Evolutionary conservation across 2,888 invertebrate genomes (phyloP).

Genomic region (Drosophila pseudotalamancana): DNA sequence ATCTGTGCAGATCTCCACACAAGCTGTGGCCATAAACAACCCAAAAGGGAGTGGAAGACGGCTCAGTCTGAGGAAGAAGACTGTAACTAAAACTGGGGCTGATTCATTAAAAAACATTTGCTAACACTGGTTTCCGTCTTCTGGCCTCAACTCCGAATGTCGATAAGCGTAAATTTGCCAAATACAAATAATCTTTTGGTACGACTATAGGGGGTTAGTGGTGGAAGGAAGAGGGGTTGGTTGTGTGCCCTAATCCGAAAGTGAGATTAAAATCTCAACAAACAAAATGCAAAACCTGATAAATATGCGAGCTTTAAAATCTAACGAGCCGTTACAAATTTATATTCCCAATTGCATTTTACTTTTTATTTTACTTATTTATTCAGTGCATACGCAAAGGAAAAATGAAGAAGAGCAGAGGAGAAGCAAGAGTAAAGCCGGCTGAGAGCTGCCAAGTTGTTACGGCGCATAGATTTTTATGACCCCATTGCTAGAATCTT

Average conservation of each 20-base stretch:
- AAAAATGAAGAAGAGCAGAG: not conserved
- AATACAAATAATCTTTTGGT: slow-evolving; percentile 64
- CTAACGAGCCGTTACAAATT: slow-evolving; percentile 25
- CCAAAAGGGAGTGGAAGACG: slow-evolving; percentile 29
- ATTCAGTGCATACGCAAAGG: slow-evolving; percentile 29
- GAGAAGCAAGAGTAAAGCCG: slow-evolving; percentile 12
- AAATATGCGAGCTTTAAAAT: slow-evolving; percentile 42
- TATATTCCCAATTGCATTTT: slow-evolving; percentile 4
- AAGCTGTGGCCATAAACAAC: slow-evolving; percentile 63
- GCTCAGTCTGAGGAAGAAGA: slow-evolving; percentile 7
- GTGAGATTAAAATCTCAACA: slow-evolving; percentile 62
- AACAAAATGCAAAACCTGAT: slow-evolving; percentile 49
- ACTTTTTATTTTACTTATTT: slow-evolving; percentile 1
- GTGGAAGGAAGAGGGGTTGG: slow-evolving; percentile 5
- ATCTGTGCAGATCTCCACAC: slow-evolving; percentile 55
- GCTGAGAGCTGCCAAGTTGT: slow-evolving; percentile 58
- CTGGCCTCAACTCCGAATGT: slow-evolving; percentile 5
- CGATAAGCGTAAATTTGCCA: slow-evolving; percentile 79
- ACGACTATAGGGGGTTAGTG: not conserved
- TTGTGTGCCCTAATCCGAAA: slow-evolving; percentile 42
- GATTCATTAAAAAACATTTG: slow-evolving; percentile 58
- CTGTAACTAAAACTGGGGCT: slow-evolving; percentile 5
- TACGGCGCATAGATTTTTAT: slow-evolving; percentile 57
- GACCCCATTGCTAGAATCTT: slow-evolving; percentile 43
- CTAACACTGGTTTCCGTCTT: not conserved